Percentiles rank a stretch among this genome's conserved stretches.
These are phyloP conservation scores for Drosophila azteca DNA, from an alignment of 1,140 invertebrate genomes.

Conservation along the genomic window DNA sequence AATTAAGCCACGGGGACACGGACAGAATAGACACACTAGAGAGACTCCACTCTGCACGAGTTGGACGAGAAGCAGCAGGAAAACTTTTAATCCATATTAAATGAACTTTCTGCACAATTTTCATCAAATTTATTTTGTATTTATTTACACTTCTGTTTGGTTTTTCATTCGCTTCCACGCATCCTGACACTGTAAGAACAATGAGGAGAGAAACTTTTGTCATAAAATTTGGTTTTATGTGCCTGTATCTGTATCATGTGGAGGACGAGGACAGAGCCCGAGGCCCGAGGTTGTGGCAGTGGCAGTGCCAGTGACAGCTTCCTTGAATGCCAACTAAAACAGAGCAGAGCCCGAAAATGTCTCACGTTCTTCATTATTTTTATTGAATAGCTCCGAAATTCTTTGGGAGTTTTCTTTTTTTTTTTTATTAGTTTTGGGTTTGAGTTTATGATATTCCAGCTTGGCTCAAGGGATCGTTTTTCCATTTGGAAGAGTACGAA, in stretches of 20 bases:
- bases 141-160: conserved; percentile 71
- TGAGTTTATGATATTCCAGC: conserved; percentile 4
- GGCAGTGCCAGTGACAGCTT: too few relatives aligned
- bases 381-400: conserved; percentile 63
- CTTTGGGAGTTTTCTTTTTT: conserved; percentile 39
- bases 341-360: conserved; percentile 40
- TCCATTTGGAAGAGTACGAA: conserved; percentile 38
- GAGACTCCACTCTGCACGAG: conserved; percentile 35
- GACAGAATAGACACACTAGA: conserved; percentile 9
- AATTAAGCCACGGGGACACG: conserved; percentile 46
- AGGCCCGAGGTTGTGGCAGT: too few relatives aligned
- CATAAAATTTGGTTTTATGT: conserved; percentile 76
- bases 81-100: conserved; percentile 76
- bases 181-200: conserved; percentile 40
- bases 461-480: conserved; percentile 51
- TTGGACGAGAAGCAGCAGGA: conserved; percentile 19
- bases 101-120: conserved; percentile 71
- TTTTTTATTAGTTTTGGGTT: conserved; percentile 62
- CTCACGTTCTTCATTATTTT: conserved; percentile 73
- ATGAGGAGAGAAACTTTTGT: conserved; percentile 64
- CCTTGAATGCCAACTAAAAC: conserved; percentile 20
- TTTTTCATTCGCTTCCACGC: conserved; percentile 37
- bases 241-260: conserved; percentile 26
- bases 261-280: conserved; percentile 2
- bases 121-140: conserved; percentile 74